Evolutionary conservation across 2,797 vertebrate species (phyloP), one percentile per base, ranked within the genome.

Genomic region (Rhinella marina): DNA sequence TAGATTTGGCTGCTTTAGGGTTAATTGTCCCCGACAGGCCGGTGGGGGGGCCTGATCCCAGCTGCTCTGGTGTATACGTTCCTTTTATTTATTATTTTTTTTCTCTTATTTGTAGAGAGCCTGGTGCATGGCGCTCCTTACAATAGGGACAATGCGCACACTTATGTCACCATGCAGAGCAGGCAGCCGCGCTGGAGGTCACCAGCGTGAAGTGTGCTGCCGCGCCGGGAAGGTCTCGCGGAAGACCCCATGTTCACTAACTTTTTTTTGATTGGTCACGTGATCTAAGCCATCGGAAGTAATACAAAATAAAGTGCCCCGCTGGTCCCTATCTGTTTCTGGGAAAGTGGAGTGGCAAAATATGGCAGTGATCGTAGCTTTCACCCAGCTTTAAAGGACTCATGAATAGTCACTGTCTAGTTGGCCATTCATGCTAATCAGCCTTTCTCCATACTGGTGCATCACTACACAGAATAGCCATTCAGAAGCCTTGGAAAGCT

Each of bases 231-330:
- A 52, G 12, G 4, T 21, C 29, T 72, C 7, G 9, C 7, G 11
- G 21, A 82, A n/a, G 27, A 92, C 91, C 50, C 16, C 9, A 1
- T 19, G 19, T 56, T 13, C 19, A 50, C 57, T 11, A 75, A 64
- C 13, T 82, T 56, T 7, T 68, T 8, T 14, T 14, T n/a, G 29
- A 41, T 41, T 41, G 41, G 52, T 11, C 5, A 52, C 48, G n/a
- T 66, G 62, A 10, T 7, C 23, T 9, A 21, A 62, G 19, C 16
- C 1, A 54, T 14, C 7, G 41, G 41, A 13, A 54, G 8, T 54
- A 10, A 14, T 54, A 3, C 52, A 9, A 59, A 59, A 59, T 21
- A 61, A 21, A 4, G 19, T 19, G 19, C 19, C 59, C 10, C 19
- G 3, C 19, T 41, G 32, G 32, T 5, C 32, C 32, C 59, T 17